A percentile compares a stretch with the other conserved stretches of the same genome.
phyloP scores from a whole-genome alignment of 2,888 invertebrate species.

The Nephrotoma flavescens region DNA sequence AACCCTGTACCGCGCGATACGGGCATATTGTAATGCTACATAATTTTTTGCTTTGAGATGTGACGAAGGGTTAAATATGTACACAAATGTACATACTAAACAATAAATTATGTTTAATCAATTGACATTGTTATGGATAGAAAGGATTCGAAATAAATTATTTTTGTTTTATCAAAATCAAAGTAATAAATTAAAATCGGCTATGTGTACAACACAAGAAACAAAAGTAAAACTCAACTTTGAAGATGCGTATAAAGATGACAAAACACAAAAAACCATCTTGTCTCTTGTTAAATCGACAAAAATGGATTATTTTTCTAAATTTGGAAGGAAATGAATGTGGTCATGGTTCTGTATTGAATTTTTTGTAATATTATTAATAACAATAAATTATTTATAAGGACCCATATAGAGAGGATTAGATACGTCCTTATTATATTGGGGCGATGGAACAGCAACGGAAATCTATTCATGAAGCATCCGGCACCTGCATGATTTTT shows the following conservation, averaged over 20 bases:
- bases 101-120: not conserved
- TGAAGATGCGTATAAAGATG: not conserved
- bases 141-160: not conserved
- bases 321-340: not conserved
- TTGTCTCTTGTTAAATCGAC: not conserved
- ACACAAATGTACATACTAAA: not conserved
- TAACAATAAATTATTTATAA: not conserved
- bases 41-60: not conserved
- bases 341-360: not conserved
- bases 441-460: not conserved
- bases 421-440: not conserved
- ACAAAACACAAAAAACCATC: not conserved
- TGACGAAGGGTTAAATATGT: not conserved
- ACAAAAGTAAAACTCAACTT: not conserved
- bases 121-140: not conserved
- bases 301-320: conserved; percentile 1
- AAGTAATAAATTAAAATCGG: not conserved
- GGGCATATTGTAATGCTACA: not conserved
- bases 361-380: not conserved
- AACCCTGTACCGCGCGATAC: not conserved
- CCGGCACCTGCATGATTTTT: not conserved
- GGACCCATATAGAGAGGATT: not conserved
- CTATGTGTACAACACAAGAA: not conserved
- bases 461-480: not conserved
- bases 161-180: not conserved